These are phyloP conservation scores for Rachycentron canadum DNA, from an alignment of 2,797 vertebrate species.

Conservation along the genomic window DNA sequence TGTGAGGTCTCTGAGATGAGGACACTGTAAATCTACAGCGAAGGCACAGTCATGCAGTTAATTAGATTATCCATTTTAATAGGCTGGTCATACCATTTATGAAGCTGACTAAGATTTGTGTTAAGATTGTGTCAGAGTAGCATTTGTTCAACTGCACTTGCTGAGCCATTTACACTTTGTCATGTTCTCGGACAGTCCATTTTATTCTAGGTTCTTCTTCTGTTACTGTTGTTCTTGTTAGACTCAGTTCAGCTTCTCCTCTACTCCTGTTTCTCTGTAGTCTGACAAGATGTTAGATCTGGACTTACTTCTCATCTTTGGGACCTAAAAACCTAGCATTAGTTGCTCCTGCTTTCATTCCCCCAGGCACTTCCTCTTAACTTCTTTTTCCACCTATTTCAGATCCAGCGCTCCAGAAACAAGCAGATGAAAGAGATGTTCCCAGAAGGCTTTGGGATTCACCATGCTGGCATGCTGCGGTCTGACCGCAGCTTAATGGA, in stretches of 20 bases:
- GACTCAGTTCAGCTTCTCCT: not conserved
- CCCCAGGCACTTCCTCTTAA: not conserved
- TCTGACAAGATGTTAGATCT: not conserved
- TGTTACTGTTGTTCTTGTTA: not conserved
- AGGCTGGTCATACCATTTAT: not conserved
- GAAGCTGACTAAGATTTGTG: not conserved
- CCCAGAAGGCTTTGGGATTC: constrained; percentile 97
- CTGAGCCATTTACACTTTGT: not conserved
- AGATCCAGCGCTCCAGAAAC: constrained; percentile 97
- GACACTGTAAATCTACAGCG: not conserved
- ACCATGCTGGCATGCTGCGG: constrained; percentile 97
- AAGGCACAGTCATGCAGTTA: not conserved
- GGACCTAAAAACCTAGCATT: not conserved
- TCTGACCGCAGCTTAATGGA: constrained; percentile 95
- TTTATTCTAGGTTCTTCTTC: not conserved
- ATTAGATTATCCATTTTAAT: not conserved
- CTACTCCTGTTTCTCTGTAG: not conserved
- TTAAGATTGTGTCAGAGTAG: not conserved
- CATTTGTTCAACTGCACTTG: not conserved
- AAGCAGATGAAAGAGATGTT: constrained; percentile 98
- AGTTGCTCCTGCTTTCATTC: not conserved
- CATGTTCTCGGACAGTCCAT: not conserved
- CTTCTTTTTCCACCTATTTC: constrained; percentile 20
- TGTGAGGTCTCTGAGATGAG: constrained; percentile 16
- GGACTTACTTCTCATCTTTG: not conserved